Conservation (phyloP, 2,113 vertebrate genomes). For the Protobothrops flavoviridis region DNA sequence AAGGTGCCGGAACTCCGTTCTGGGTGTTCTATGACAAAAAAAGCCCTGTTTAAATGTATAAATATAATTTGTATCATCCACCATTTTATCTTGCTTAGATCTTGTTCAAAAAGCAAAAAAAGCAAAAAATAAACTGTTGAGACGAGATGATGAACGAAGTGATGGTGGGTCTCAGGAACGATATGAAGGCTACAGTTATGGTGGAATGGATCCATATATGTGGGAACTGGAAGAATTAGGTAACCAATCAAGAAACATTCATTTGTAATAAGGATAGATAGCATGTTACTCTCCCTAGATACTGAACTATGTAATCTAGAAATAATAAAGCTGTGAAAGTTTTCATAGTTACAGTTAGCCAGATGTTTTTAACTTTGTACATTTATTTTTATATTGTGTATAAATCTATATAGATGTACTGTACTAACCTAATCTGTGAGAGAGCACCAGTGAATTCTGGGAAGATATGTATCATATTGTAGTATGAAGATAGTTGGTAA, state of each 20-base stretch:
- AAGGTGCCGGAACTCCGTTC: too few species aligned
- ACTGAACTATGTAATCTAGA: not conserved
- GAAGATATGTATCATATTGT: not conserved
- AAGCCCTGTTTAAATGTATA: not conserved
- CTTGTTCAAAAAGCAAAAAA: constrained; percentile 94
- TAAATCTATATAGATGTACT: not conserved
- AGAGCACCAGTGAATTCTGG: not conserved
- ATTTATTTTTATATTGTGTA: not conserved
- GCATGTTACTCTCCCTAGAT: not conserved
- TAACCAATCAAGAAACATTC: constrained; percentile 58
- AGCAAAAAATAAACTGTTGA: constrained; percentile 93
- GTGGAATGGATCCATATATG: constrained; percentile 94
- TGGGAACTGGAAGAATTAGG: constrained; percentile 98
- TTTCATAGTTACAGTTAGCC: not conserved
- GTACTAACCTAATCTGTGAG: not conserved
- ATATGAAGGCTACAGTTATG: constrained; percentile 92
- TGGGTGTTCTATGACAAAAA: too few species aligned
- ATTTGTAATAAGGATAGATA: not conserved
- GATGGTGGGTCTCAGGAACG: constrained; percentile 77
- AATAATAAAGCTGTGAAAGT: not conserved
- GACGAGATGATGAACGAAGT: constrained; percentile 82
- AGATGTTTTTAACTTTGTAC: not conserved
- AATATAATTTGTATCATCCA: not conserved
- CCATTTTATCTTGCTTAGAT: constrained; percentile 62
- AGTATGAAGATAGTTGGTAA: not conserved